phyloP scores from a whole-genome alignment of 1,140 invertebrate species.

The Cyrtorhinus lividipennis region DNA sequence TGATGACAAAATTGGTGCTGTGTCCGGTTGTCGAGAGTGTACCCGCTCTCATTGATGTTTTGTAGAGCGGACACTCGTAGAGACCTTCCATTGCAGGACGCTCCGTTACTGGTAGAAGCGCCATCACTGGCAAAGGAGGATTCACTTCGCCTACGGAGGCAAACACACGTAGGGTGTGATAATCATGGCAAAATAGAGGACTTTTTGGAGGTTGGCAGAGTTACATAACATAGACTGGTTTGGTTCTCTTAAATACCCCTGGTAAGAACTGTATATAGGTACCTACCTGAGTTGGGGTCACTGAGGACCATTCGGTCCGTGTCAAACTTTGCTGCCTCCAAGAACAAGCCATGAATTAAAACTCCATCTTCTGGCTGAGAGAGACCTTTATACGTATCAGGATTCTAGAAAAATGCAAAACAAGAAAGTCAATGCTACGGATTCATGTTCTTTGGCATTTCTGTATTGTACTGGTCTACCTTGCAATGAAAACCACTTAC shows the following conservation, averaged over 20 bases:
- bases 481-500: too few species aligned
- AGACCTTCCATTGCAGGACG: conserved; percentile 42
- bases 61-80: conserved; percentile 68
- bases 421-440: not conserved
- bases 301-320: conserved; percentile 41
- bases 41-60: conserved; percentile 68
- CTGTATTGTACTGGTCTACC: too few species aligned
- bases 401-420: too few species aligned
- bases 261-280: not conserved
- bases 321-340: conserved; percentile 77
- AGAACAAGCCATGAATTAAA: conserved; percentile 68
- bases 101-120: conserved; percentile 50
- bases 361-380: conserved; percentile 53
- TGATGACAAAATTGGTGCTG: conserved; percentile 75
- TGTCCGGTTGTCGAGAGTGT: conserved; percentile 74
- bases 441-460: too few species aligned
- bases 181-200: too few species aligned
- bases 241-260: not conserved
- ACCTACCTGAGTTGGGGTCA: conserved; percentile 51
- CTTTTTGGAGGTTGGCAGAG: too few species aligned
- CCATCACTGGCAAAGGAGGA: conserved; percentile 55
- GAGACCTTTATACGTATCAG: conserved; percentile 38
- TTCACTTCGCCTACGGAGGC: conserved; percentile 62
- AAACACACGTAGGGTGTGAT: too few species aligned
- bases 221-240: conserved; percentile 20